phyloP scores from a whole-genome alignment of 2,797 vertebrate genomes.

The Heterohyrax brucei region DNA sequence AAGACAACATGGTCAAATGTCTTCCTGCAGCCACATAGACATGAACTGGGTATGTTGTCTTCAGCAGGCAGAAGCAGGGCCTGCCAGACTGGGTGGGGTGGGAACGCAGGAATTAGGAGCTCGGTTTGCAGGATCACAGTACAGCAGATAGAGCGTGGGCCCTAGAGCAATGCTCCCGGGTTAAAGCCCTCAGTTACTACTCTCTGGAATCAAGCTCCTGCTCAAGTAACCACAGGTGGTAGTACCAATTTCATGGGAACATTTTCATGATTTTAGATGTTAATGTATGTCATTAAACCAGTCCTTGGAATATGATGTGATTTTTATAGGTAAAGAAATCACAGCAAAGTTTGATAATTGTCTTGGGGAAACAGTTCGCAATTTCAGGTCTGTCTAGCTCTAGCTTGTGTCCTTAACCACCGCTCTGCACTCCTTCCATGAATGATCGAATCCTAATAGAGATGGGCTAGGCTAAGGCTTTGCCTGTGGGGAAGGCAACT shows the following conservation, averaged over 20 bases:
- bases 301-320: background rate
- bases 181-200: background rate
- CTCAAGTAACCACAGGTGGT: background rate
- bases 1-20: background rate
- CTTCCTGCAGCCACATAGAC: background rate
- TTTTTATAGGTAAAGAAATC: slow-evolving; percentile 5
- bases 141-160: background rate
- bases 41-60: background rate
- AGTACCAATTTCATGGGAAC: background rate
- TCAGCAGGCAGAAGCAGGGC: background rate
- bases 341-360: background rate
- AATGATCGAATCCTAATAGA: background rate
- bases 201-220: background rate
- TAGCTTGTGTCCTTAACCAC: background rate
- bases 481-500: background rate
- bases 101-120: background rate
- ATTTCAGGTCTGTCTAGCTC: background rate
- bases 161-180: background rate
- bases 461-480: rapidly evolving
- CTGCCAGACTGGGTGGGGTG: background rate
- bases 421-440: background rate
- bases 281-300: background rate
- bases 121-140: background rate
- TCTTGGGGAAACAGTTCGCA: background rate
- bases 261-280: background rate